Evolutionary conservation across 2,888 invertebrate species (phyloP).

Genomic region (Beris morrisii): DNA sequence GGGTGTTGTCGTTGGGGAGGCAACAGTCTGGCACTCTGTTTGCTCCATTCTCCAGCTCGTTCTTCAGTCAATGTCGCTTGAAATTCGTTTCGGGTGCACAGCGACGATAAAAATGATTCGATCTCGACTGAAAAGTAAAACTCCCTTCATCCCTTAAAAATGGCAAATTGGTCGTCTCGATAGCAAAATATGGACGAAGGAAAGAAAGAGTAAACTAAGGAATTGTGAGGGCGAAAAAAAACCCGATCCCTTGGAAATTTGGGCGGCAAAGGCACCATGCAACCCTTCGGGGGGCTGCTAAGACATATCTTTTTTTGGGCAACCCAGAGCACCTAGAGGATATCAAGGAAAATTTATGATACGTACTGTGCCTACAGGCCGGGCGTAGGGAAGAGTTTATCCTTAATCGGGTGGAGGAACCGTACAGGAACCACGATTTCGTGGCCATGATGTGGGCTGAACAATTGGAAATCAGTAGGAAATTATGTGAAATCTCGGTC

Average conservation of each 20-base stretch:
- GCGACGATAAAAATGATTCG: constrained; percentile 28
- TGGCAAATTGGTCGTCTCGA: neutral
- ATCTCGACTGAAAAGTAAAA: constrained; percentile 17
- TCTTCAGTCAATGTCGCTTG: constrained; percentile 11
- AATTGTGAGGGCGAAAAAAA: neutral
- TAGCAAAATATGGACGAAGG: neutral
- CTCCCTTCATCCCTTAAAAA: neutral
- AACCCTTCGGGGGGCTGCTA: constrained; percentile 22
- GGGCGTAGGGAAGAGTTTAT: neutral
- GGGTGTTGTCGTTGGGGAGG: neutral
- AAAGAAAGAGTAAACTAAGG: neutral
- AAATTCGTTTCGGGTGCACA: constrained; percentile 27
- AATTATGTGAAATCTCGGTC: too few relatives aligned
- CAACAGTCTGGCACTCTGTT: neutral
- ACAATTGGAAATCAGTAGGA: too few relatives aligned
- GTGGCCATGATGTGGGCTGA: too few relatives aligned
- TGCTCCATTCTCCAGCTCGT: neutral
- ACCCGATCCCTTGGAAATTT: neutral
- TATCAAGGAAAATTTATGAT: constrained; percentile 19
- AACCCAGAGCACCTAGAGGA: neutral
- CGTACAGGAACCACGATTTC: too few relatives aligned
- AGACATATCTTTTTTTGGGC: constrained; percentile 10
- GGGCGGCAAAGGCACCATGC: neutral
- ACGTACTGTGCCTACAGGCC: constrained; percentile 4
- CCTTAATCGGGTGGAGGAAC: too few relatives aligned